Conservation (phyloP, 2,797 vertebrate genomes). For the Kryptolebias ocellatus region DNA sequence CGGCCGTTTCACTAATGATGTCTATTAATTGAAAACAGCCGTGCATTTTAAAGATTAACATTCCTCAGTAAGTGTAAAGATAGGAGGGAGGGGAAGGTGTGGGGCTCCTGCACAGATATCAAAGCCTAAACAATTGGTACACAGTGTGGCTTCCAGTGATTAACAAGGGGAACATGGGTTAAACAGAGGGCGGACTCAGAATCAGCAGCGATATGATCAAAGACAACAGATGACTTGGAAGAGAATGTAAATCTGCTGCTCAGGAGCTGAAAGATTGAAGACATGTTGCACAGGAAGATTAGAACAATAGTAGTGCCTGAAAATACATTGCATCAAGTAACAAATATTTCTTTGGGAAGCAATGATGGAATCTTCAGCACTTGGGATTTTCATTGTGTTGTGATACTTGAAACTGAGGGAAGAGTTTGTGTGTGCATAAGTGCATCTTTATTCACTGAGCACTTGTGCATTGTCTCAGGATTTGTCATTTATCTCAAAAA, state of each 20-base stretch:
- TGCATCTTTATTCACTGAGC: constrained; percentile 22
- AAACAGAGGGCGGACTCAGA: constrained; percentile 55
- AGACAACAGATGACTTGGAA: constrained; percentile 29
- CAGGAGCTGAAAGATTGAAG: constrained; percentile 10
- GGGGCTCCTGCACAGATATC: constrained; percentile 37
- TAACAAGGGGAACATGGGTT: constrained; percentile 65
- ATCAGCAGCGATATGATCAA: constrained; percentile 40
- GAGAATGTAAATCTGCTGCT: constrained; percentile 14
- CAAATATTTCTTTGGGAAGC: neutral
- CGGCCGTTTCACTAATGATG: constrained; percentile 78
- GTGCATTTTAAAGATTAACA: constrained; percentile 76
- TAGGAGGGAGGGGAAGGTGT: neutral
- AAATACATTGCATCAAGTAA: neutral
- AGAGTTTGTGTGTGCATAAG: constrained; percentile 10
- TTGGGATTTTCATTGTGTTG: constrained; percentile 11
- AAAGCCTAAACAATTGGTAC: constrained; percentile 65
- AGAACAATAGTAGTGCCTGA: neutral
- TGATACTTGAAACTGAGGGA: neutral
- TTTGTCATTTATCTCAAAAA: constrained; percentile 42
- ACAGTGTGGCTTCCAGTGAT: constrained; percentile 62
- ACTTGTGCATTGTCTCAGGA: constrained; percentile 22
- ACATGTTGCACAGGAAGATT: neutral
- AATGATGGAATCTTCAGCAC: neutral
- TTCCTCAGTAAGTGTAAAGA: constrained; percentile 46
- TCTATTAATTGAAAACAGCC: constrained; percentile 82